Base-by-base conservation (phyloP, 2,888 invertebrate species). In the Gonocerus acuteangulatus region DNA sequence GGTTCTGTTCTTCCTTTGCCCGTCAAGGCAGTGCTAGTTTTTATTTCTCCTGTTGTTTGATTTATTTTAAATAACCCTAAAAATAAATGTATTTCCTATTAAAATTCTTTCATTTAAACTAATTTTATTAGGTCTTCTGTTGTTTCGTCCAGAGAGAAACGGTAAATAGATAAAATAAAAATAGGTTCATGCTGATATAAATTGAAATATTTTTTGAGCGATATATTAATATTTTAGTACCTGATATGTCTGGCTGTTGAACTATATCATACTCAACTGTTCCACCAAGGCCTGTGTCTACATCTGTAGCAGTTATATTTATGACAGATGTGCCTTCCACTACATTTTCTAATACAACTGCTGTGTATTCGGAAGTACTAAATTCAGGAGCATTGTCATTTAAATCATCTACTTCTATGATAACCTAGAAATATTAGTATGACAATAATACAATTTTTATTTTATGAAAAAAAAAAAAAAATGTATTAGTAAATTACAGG, bases 351-450 rank as follows among this genome's bases (percentile, higher is more conserved):
- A 88, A 85, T 27, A 89, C 84, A 0, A 89, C 87, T 3, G 86
- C 84, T 67, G 80, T 83, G 67, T 87, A 87, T 13, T 80, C 75
- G 21, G 75, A 74, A 67, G 82, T 81, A 2, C 79, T 79, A 70
- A 88, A 89, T 1, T 73, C 73, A 0, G 89, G 89, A 0, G 85
- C 78, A 70, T 89, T 88, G 68, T 90, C 89, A 69, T 90, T 89
- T 0, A 87, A 85, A 70, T 89, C 89, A 0, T 85, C 72, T 1
- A 89, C 82, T 69, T 86, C 85, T 7, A 88, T 79, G 0, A 80
- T 76, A 11, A 87, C 78, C 67, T 74, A 65, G 1, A 66, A 61
- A 22, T 11, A 13, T 15, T 15, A 13, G n/a, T n/a, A n/a, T n/a
- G n/a, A n/a, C n/a, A n/a, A n/a, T 11, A 34, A 34, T 11, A 11